Conservation (phyloP, 2,888 invertebrate species). For the Philopedon plagiatum region DNA sequence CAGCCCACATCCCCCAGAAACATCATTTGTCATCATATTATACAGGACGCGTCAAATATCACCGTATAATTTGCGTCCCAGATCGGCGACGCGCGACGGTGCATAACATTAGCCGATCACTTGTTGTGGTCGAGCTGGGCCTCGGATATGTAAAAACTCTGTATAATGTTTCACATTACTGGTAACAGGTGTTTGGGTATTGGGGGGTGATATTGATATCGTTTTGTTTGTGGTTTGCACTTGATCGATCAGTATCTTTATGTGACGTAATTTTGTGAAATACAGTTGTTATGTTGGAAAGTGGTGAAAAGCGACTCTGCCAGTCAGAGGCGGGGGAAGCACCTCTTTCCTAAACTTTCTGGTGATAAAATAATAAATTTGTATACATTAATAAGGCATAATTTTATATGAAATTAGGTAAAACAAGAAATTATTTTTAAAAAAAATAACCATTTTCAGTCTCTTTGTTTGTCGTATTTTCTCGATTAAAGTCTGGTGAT, state of each 20-base stretch:
- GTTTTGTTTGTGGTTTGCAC: constrained; percentile 5
- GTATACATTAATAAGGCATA: too few species aligned
- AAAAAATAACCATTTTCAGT: too few species aligned
- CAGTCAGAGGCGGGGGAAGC: too few species aligned
- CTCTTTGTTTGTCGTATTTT: too few species aligned
- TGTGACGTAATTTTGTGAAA: too few species aligned
- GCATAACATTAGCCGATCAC: constrained; percentile 44
- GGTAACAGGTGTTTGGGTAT: constrained; percentile 37
- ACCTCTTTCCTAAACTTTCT: too few species aligned
- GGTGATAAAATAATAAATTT: too few species aligned
- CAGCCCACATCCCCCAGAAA: not conserved
- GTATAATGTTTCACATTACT: constrained; percentile 5
- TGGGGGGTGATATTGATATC: constrained; percentile 23
- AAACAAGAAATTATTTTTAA: too few species aligned
- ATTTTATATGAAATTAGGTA: too few species aligned
- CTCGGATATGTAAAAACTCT: constrained; percentile 6
- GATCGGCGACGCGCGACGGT: constrained; percentile 34
- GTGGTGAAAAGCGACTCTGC: too few species aligned
- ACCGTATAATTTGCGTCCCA: constrained; percentile 41
- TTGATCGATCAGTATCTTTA: constrained; percentile 2
- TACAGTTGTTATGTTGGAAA: too few species aligned
- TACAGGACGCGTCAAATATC: constrained; percentile 47
- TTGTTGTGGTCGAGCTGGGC: not conserved
- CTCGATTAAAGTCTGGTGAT: too few species aligned
- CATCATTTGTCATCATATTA: constrained; percentile 40